phyloP scores from a whole-genome alignment of 2,113 vertebrate species.

The Galemys pyrenaicus region DNA sequence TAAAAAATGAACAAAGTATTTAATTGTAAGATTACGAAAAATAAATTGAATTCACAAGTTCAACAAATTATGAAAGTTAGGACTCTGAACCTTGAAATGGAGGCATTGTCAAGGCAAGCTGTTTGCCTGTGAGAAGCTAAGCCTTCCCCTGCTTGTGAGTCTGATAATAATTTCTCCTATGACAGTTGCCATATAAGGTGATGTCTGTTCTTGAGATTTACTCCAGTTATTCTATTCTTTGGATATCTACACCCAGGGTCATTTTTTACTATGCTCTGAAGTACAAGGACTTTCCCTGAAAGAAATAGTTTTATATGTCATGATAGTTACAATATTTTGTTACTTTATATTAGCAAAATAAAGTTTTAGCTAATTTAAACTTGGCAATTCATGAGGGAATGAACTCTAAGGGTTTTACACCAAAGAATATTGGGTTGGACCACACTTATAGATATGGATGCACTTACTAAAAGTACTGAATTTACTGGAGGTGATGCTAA shows the following conservation, averaged over 20 bases:
- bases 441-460: background rate
- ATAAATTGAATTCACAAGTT: background rate
- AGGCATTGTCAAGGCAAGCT: background rate
- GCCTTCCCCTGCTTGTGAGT: background rate
- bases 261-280: background rate
- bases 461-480: constrained; percentile 1
- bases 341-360: background rate
- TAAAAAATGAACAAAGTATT: background rate
- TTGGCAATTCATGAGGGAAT: background rate
- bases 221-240: background rate
- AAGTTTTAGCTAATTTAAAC: background rate
- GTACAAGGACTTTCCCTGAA: background rate
- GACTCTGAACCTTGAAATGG: background rate
- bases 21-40: background rate
- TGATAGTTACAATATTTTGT: background rate
- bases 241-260: background rate
- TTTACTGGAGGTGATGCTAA: background rate
- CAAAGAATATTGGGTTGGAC: background rate
- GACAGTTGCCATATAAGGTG: background rate
- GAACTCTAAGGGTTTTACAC: background rate
- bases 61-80: background rate
- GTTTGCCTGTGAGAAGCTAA: background rate
- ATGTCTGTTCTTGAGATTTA: background rate
- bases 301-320: background rate
- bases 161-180: background rate